Evolutionary conservation across 2,113 vertebrate species (phyloP), one percentile per base, ranked within the genome.

Genomic region (Dicaeum eximium): DNA sequence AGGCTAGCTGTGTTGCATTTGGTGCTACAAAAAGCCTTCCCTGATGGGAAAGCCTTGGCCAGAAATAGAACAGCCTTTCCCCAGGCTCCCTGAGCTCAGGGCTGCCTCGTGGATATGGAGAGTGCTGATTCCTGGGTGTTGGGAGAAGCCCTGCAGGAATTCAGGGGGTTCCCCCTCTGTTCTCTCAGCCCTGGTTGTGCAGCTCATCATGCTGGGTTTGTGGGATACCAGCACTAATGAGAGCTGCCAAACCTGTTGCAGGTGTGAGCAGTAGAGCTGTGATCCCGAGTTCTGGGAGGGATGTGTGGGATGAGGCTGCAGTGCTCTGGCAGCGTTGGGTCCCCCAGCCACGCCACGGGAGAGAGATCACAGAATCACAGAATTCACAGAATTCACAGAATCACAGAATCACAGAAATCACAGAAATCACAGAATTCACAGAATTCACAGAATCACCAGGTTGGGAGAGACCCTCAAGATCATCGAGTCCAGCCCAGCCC

Each of bases 21-120:
- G 82, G 79, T 75, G 86, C 87, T 33, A 9, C 47, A 6, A 0
- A 38, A 38, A 38, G 38, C 13, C 22, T 67, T 92, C 85, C 75
- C 57, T 7, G 53, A 30, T 0, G 48, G 83, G 79, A 28, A 90
- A 90, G 62, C 27, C 86, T 64, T 0, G 1, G 57, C 79, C 86
- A 90, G 86, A 40, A 96, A 96, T 95, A 95, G 91, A 85, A 48
- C 61, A 85, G 91, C 92, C 53, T 92, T 65, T 78, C 61, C 69
- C 38, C 2, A 74, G 72, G 60, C 81, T 87, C 50, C 21, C 61
- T 23, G 77, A 1, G 57, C 65, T 61, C 11, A 0, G 74, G 47
- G 86, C 73, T 5, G 6, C 35, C 69, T 87, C 84, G 15, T 37
- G 6, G 1, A 30, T 16, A 15, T 0, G 0, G 48, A 45, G 51